Conservation (phyloP, 1,140 invertebrate genomes). For the Penaeus japonicus region DNA sequence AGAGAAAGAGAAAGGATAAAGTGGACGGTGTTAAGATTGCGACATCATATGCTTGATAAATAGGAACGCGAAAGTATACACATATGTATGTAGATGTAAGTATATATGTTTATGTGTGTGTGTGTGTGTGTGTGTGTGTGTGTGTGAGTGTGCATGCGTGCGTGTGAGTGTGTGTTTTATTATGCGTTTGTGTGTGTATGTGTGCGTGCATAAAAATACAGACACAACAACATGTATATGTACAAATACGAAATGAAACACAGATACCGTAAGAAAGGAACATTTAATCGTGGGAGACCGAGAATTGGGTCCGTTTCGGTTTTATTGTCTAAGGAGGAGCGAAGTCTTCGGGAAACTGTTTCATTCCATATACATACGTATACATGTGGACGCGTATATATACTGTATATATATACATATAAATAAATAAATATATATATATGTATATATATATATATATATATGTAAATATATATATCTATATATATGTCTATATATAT, state of each 20-base stretch:
- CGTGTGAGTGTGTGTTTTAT: neutral
- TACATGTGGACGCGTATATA: neutral
- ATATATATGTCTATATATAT: neutral
- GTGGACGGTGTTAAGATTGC: too few relatives aligned
- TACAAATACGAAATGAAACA: too few relatives aligned
- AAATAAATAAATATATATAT: too few relatives aligned
- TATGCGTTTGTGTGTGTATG: too few relatives aligned
- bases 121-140: neutral
- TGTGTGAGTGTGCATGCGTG: constrained; percentile 12
- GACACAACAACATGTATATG: too few relatives aligned
- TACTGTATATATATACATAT: neutral
- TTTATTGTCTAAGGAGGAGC: too few relatives aligned
- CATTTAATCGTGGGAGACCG: too few relatives aligned
- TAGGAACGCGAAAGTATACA: neutral
- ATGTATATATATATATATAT: neutral
- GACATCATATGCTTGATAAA: too few relatives aligned
- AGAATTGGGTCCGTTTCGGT: too few relatives aligned
- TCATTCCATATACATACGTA: neutral
- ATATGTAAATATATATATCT: neutral
- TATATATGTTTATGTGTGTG: neutral
- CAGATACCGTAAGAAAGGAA: too few relatives aligned
- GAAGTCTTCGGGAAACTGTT: too few relatives aligned
- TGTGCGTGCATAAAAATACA: too few relatives aligned
- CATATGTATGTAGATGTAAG: neutral
- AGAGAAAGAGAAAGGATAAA: neutral